Percentiles rank a stretch among this genome's conserved stretches.
phyloP scores from a whole-genome alignment of 2,888 invertebrate genomes.

The Clivina fossor region DNA sequence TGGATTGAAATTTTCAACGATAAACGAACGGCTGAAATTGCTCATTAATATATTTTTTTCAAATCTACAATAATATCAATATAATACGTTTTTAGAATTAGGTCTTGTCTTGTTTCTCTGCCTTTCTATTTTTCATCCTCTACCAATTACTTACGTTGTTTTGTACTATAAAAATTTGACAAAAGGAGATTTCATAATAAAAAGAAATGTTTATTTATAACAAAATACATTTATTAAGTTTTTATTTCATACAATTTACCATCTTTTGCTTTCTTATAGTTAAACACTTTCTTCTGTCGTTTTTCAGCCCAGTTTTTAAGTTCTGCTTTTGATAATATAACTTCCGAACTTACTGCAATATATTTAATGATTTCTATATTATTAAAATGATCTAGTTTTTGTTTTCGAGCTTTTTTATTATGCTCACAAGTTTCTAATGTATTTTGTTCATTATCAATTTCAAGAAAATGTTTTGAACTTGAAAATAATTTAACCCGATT shows the following conservation, averaged over 20 bases:
- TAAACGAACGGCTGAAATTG: neutral
- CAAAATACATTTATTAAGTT: slow-evolving; percentile 38
- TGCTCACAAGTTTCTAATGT: slow-evolving; percentile 49
- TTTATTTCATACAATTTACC: slow-evolving; percentile 46
- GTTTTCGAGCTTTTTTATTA: slow-evolving; percentile 45
- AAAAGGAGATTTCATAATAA: too few species aligned
- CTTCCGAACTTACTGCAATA: slow-evolving; percentile 53
- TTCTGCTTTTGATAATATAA: slow-evolving; percentile 56
- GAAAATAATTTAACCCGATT: slow-evolving; percentile 57
- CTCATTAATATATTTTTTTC: too few species aligned
- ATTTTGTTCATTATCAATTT: slow-evolving; percentile 52
- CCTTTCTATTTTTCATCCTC: too few species aligned
- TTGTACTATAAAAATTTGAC: too few species aligned
- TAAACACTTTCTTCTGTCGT: slow-evolving; percentile 56
- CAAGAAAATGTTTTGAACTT: slow-evolving; percentile 52
- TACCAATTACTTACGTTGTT: too few species aligned
- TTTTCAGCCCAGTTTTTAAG: slow-evolving; percentile 58
- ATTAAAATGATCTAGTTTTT: slow-evolving; percentile 39
- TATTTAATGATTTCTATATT: slow-evolving; percentile 45
- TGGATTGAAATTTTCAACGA: slow-evolving; percentile 74
- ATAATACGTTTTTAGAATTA: too few species aligned
- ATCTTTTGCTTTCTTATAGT: slow-evolving; percentile 53
- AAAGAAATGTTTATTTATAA: too few species aligned
- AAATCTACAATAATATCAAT: too few species aligned
- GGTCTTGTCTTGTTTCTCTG: too few species aligned